These are phyloP conservation scores for Andrena fulva DNA, from an alignment of 2,888 invertebrate genomes.

Conservation along the genomic window DNA sequence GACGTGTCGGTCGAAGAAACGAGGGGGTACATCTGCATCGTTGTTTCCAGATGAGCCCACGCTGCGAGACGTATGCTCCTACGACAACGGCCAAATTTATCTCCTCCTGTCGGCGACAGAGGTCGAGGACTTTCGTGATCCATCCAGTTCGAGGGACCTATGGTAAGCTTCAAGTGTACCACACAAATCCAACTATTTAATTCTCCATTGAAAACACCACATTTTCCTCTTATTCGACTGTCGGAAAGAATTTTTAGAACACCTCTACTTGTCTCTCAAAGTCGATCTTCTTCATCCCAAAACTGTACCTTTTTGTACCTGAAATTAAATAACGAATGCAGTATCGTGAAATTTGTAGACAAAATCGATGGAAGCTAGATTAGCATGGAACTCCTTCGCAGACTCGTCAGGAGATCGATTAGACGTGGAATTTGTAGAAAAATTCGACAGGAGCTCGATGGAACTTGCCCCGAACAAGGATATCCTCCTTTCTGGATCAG, in stretches of 20 bases:
- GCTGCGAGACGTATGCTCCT: constrained; percentile 73
- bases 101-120: constrained; percentile 66
- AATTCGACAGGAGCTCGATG: constrained; percentile 62
- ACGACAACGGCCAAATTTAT: constrained; percentile 66
- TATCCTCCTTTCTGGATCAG: constrained; percentile 38
- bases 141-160: constrained; percentile 28
- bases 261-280: no score
- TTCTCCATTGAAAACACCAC: no score
- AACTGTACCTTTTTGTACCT: no score
- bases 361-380: no score
- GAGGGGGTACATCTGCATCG: constrained; percentile 71
- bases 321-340: no score
- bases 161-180: constrained; percentile 1
- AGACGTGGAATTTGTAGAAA: constrained; percentile 44
- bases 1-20: constrained; percentile 65
- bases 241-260: no score
- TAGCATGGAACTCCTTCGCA: no score
- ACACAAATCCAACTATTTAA: constrained; percentile 24
- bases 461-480: constrained; percentile 66
- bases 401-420: background rate
- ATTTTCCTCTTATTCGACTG: no score
- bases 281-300: no score
- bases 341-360: no score
- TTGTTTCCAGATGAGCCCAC: constrained; percentile 72
- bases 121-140: constrained; percentile 69